phyloP scores from a whole-genome alignment of 92 coral and sea anemone species.

The Epizoanthus ramosus region DNA sequence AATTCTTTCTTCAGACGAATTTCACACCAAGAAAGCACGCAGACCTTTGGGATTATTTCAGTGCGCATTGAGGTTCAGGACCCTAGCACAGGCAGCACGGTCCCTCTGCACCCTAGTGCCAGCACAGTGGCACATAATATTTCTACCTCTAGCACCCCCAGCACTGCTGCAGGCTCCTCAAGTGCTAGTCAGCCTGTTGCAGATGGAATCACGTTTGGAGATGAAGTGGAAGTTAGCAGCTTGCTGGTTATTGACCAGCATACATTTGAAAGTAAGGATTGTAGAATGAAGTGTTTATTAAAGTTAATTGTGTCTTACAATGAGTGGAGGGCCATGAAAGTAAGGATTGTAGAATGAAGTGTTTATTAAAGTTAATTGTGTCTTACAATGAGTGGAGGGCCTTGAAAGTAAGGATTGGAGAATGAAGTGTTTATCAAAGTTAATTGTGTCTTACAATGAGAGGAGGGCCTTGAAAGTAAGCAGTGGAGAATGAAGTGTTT shows the following conservation, averaged over 20 bases:
- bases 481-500: background rate
- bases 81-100: slow-evolving; percentile 66
- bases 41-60: slow-evolving; percentile 91
- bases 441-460: no score
- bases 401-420: slow-evolving; percentile 60
- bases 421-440: slow-evolving; percentile 56
- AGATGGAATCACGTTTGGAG: slow-evolving; percentile 97
- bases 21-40: slow-evolving; percentile 92
- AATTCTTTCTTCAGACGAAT: slow-evolving; percentile 77
- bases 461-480: background rate
- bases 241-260: slow-evolving; percentile 91
- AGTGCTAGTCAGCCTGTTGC: slow-evolving; percentile 62
- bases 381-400: no score
- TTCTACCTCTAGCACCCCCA: slow-evolving; percentile 61
- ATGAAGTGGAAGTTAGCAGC: slow-evolving; percentile 91
- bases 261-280: background rate
- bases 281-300: background rate
- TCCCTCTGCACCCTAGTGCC: slow-evolving; percentile 92
- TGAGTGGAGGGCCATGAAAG: background rate
- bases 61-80: slow-evolving; percentile 84
- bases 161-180: slow-evolving; percentile 60
- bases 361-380: background rate
- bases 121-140: slow-evolving; percentile 91
- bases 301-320: no score
- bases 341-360: background rate